Evolutionary conservation across 2,797 vertebrate species (phyloP).

Genomic region (Cossypha heuglini): DNA sequence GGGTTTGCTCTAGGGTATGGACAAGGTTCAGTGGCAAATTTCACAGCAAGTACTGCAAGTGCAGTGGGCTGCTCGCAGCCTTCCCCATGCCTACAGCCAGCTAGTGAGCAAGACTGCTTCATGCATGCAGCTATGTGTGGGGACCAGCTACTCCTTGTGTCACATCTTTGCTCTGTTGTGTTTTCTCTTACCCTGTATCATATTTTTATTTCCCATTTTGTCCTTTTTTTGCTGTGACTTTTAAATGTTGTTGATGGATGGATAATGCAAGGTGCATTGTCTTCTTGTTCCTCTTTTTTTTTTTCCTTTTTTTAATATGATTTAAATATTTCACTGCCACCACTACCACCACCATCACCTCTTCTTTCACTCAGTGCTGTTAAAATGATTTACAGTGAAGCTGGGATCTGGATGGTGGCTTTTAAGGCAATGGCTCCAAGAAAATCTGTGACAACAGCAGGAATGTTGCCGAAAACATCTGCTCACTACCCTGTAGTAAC

Average conservation of each 20-base stretch:
- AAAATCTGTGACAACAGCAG: not conserved
- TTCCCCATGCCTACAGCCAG: not conserved
- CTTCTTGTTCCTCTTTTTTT: not conserved
- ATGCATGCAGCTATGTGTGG: fast-evolving
- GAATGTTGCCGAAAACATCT: not conserved
- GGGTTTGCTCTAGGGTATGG: not conserved
- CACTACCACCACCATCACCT: too few species aligned
- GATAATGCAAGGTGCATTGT: not conserved
- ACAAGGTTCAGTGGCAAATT: not conserved
- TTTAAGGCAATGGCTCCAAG: not conserved
- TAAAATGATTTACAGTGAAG: not conserved
- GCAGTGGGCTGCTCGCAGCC: fast-evolving
- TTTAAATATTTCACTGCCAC: not conserved
- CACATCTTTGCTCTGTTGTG: not conserved
- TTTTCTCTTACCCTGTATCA: not conserved
- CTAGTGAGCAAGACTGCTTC: not conserved
- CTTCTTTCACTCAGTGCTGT: not conserved
- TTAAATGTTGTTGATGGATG: not conserved
- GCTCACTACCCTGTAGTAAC: not conserved
- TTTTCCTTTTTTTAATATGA: not conserved
- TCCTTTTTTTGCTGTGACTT: not conserved
- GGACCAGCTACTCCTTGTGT: not conserved
- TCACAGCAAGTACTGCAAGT: not conserved
- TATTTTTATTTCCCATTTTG: not conserved
- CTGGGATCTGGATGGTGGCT: not conserved